Evolutionary conservation across 2,113 vertebrate species (phyloP).

Genomic region (Epinephelus moara): DNA sequence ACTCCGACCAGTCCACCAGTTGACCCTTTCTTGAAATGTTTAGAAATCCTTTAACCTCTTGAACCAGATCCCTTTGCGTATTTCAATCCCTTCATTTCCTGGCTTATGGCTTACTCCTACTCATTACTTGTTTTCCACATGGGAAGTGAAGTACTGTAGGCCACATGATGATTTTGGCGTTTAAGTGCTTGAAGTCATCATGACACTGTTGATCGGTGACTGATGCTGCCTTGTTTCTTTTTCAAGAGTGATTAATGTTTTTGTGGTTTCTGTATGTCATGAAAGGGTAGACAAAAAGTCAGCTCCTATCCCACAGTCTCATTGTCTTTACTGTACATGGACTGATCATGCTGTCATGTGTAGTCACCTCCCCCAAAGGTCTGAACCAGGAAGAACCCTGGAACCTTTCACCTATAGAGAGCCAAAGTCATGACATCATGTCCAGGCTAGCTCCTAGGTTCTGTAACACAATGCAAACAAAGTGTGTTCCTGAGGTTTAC

Average conservation of each 20-base stretch:
- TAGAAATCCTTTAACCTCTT: conserved; percentile 1
- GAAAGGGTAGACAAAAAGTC: background rate
- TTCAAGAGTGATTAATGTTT: background rate
- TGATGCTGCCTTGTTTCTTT: background rate
- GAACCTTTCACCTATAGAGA: too few relatives aligned
- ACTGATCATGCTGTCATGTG: too few relatives aligned
- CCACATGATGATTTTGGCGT: background rate
- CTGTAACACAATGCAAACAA: too few relatives aligned
- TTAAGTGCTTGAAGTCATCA: background rate
- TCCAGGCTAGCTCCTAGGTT: too few relatives aligned
- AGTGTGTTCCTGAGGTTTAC: too few relatives aligned
- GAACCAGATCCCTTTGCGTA: background rate
- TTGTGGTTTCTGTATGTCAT: background rate
- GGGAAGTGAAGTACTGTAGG: background rate
- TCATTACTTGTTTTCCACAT: background rate
- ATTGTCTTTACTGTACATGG: too few relatives aligned
- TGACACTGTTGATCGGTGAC: background rate
- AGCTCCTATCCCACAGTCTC: too few relatives aligned
- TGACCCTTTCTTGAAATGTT: background rate
- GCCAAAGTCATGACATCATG: too few relatives aligned
- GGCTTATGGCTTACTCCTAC: background rate
- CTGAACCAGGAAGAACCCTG: too few relatives aligned
- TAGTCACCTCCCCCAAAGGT: too few relatives aligned
- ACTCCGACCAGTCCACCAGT: background rate
- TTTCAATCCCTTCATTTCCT: background rate